Evolutionary conservation across 1,140 invertebrate species (phyloP).

Genomic region (Brachionus sp.): DNA sequence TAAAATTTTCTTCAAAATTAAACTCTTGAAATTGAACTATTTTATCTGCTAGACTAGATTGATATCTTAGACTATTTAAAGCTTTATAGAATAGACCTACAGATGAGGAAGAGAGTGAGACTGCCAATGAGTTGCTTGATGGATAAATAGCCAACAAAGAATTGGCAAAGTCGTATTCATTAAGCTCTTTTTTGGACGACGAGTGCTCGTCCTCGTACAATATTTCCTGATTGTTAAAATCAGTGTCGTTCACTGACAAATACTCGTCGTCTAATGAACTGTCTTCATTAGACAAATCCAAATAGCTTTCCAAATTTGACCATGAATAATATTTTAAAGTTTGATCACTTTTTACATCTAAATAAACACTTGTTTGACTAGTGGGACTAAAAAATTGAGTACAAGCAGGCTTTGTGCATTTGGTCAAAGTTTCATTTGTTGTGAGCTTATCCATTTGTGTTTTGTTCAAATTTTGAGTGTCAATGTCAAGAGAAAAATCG

Average conservation of each 20-base stretch:
- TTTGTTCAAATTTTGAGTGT: not conserved
- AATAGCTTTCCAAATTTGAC: not conserved
- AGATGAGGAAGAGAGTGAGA: not conserved
- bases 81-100: constrained; percentile 16
- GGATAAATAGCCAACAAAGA: not conserved
- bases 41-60: constrained; percentile 25
- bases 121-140: constrained; percentile 2
- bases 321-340: not conserved
- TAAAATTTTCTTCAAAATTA: constrained; percentile 40
- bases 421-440: not conserved
- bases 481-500: not conserved
- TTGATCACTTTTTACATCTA: not conserved
- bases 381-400: not conserved
- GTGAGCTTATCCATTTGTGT: not conserved
- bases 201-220: not conserved
- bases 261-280: not conserved
- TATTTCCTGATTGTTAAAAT: not conserved
- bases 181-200: constrained; percentile 12
- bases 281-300: not conserved
- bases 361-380: not conserved
- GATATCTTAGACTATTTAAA: not conserved
- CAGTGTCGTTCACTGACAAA: not conserved
- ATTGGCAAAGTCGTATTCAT: constrained; percentile 45
- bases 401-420: too few species aligned
- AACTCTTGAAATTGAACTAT: constrained; percentile 30